phyloP scores from a whole-genome alignment of 2,888 invertebrate genomes.

The Scaptomyza flava region DNA sequence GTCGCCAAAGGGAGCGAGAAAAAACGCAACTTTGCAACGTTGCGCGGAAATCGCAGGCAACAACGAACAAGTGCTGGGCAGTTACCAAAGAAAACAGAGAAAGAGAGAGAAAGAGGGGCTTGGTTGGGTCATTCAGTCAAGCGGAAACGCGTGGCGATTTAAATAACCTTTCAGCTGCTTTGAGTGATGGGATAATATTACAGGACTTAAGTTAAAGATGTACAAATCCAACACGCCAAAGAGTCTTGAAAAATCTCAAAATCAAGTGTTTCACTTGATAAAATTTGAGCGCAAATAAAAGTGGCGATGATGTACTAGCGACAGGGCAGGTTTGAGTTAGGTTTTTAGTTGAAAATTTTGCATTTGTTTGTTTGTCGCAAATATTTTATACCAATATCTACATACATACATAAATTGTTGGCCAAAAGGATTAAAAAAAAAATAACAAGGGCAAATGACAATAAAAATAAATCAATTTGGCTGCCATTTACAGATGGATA shows the following conservation, averaged over 20 bases:
- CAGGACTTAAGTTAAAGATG: constrained; percentile 40
- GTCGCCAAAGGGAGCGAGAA: constrained; percentile 13
- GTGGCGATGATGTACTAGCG: too few relatives aligned
- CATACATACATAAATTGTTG: background rate
- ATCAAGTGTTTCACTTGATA: constrained; percentile 13
- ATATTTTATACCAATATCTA: constrained; percentile 5
- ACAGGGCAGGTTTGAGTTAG: background rate
- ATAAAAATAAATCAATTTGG: constrained; percentile 35
- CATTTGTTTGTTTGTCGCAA: background rate
- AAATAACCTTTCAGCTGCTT: constrained; percentile 54
- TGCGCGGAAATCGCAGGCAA: constrained; percentile 45
- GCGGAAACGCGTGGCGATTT: constrained; percentile 60
- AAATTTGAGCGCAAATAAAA: constrained; percentile 11
- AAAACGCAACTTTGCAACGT: constrained; percentile 12
- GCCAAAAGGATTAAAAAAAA: background rate
- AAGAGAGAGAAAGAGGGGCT: background rate
- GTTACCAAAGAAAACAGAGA: background rate
- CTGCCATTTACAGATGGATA: constrained; percentile 20
- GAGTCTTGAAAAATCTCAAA: constrained; percentile 18
- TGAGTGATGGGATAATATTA: constrained; percentile 58
- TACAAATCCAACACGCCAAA: constrained; percentile 34
- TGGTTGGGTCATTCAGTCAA: constrained; percentile 32
- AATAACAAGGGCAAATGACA: constrained; percentile 6
- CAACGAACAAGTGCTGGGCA: constrained; percentile 5
- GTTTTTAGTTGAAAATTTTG: constrained; percentile 17